Conservation (phyloP, 2,888 invertebrate species). For the Brenthis hecate region DNA sequence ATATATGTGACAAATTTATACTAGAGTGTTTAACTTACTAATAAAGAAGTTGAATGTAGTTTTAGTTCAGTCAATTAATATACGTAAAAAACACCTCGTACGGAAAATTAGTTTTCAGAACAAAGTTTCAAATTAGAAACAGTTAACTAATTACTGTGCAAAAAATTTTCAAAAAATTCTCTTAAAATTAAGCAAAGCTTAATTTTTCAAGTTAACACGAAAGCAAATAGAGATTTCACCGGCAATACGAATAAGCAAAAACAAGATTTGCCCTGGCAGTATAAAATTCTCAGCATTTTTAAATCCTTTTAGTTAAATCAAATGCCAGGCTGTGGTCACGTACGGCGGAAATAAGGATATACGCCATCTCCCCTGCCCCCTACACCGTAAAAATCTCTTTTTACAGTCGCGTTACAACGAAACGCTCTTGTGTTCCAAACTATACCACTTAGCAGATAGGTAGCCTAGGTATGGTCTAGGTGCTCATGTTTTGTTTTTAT, state of each 20-base stretch:
- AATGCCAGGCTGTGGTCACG: constrained; percentile 70
- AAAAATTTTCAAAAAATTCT: background rate
- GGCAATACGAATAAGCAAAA: background rate
- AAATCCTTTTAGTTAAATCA: constrained; percentile 57
- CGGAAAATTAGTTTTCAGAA: background rate
- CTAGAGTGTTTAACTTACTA: no score
- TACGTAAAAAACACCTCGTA: no score
- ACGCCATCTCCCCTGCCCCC: constrained; percentile 46
- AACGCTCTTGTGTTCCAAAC: constrained; percentile 66
- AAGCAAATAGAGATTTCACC: constrained; percentile 12
- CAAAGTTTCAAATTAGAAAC: background rate
- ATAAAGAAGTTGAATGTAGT: no score
- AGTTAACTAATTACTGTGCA: constrained; percentile 3
- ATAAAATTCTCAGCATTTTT: constrained; percentile 33
- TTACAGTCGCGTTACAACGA: constrained; percentile 70
- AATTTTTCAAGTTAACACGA: constrained; percentile 4
- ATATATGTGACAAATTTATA: no score
- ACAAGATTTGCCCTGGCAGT: constrained; percentile 23
- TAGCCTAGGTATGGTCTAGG: constrained; percentile 26
- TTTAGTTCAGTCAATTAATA: no score
- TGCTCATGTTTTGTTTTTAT: background rate
- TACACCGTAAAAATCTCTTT: constrained; percentile 74
- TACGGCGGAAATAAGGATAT: constrained; percentile 67
- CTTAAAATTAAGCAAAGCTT: background rate
- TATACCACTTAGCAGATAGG: constrained; percentile 55